Base-by-base conservation (phyloP, 2,797 vertebrate genomes). In the Gymnoscopelus microlampas region DNA sequence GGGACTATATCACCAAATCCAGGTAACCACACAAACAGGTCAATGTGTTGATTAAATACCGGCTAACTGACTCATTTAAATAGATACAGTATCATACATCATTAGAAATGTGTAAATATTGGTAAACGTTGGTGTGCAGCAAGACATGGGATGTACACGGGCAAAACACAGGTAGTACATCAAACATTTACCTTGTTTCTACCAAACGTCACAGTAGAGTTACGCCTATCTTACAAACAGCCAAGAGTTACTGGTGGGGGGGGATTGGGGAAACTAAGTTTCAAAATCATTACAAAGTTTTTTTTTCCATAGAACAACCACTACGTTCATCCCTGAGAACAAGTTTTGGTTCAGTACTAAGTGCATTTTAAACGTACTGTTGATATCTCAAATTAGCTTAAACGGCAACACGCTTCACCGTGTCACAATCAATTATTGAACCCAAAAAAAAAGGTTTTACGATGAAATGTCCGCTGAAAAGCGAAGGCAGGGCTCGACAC, bases 271-370 rank as follows among this genome's bases (percentile, higher is more conserved):
- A 55, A 32, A 14, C 50, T 23, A 58, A 23, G 76, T 69, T 79
- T 77, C 65, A 77, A 85, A 85, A 77, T 71, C 70, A 67, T 32
- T 67, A 35, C 50, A 13, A 69, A 39, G 50, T 76, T 78, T 83
- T 2, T 44, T 69, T 58, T 78, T 79, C 56, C 53, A 76, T 70
- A 71, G 79, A 76, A 84, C 74, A 65, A 79, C 75, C 74, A 73
- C 73, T 80, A 81, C 66, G 79, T 80, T 86, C 87, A 91, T 94
- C 93, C 93, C 93, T 94, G 93, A 95, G 93, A 90, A 85, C 83
- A 85, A 82, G 85, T 89, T 94, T 93, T 93, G 92, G 89, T 93
- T 93, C 85, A 87, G 85, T 90, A 92, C 82, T 84, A 79, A 76
- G 83, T 86, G 83, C 87, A 85, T 88, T 77, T 87, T 73, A 90